Percentiles rank a stretch among this genome's conserved stretches.
These are phyloP conservation scores for Heliconius eleuchia DNA, from an alignment of 1,140 invertebrate genomes.

Conservation along the genomic window DNA sequence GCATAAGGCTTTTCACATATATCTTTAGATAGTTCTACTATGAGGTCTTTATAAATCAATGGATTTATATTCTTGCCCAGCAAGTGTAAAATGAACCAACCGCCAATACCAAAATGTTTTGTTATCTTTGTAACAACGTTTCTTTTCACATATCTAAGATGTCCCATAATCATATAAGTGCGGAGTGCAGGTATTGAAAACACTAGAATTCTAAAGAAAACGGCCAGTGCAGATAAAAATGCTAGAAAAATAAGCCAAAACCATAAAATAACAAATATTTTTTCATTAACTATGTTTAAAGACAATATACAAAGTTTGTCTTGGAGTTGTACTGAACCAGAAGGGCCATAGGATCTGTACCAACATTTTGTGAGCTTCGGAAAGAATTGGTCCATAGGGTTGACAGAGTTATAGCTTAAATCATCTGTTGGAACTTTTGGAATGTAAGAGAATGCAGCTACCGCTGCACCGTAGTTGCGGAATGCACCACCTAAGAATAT, in stretches of 20 bases:
- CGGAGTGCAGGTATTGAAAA: conserved; percentile 78
- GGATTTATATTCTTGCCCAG: conserved; percentile 85
- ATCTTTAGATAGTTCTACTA: conserved; percentile 74
- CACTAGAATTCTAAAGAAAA: conserved; percentile 83
- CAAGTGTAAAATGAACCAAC: conserved; percentile 87
- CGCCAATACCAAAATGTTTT: conserved; percentile 82
- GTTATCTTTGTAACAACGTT: conserved; percentile 81
- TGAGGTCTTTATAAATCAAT: conserved; percentile 82
- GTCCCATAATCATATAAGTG: conserved; percentile 82
- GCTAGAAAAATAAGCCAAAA: conserved; percentile 90
- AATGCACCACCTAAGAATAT: conserved; percentile 89
- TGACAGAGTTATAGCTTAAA: conserved; percentile 52
- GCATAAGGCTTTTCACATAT: conserved; percentile 58
- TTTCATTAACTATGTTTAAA: conserved; percentile 90
- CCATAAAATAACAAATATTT: conserved; percentile 90
- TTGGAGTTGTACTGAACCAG: conserved; percentile 82
- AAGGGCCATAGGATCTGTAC: conserved; percentile 84
- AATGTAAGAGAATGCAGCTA: conserved; percentile 75
- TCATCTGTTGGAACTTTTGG: conserved; percentile 59
- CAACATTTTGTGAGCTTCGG: conserved; percentile 92
- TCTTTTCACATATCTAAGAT: conserved; percentile 75
- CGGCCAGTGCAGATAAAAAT: conserved; percentile 83
- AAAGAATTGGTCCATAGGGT: conserved; percentile 84
- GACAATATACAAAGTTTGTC: conserved; percentile 89
- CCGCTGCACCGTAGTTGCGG: conserved; percentile 85